Base-by-base conservation (phyloP, 2,113 vertebrate genomes). In the Calyptomena viridis region DNA sequence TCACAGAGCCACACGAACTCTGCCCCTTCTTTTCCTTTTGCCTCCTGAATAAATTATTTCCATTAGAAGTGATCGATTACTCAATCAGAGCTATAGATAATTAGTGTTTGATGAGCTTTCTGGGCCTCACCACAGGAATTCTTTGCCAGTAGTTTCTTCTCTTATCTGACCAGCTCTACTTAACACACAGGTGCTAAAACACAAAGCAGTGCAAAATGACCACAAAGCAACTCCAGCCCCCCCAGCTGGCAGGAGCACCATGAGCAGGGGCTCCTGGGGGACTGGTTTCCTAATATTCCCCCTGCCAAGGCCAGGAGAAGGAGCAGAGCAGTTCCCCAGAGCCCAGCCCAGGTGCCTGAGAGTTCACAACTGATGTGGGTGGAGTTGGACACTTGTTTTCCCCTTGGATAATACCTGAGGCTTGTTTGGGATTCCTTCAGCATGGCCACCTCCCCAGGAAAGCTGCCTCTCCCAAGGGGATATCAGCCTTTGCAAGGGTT, bases 151-250 rank as follows among this genome's bases (percentile, higher is more conserved):
- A 92, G 88, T 79, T 90, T 87, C 87, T 75, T 85, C 67, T 68
- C 77, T 83, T 74, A 17, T 24, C 2, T 35, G 35, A 82, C 25
- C 49, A 89, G 35, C 39, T 82, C 68, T 84, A 53, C 22, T 35
- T 56, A 37, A 64, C 35, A 75, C 25, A 50, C 22, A 76, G 68
- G 12, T 72, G 56, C 40, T 90, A 81, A 77, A 86, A 86, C 56
- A 96, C n/a, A 84, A 66, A 89, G 83, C 89, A 89, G 96, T 96
- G 93, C 95, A 93, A 89, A 86, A 72, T 23, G 40, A 47, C 66
- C 76, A 35, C 49, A 72, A 84, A 92, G 90, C 76, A 72, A 78
- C 75, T 68, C 25, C 79, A 90, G 85, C 63, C 69, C 84, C 31
- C 63, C 72, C 40, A 3, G 25, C 35, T 24, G 27, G 58, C 71